Conservation (phyloP, 2,888 invertebrate species). For the Mythimna impura region DNA sequence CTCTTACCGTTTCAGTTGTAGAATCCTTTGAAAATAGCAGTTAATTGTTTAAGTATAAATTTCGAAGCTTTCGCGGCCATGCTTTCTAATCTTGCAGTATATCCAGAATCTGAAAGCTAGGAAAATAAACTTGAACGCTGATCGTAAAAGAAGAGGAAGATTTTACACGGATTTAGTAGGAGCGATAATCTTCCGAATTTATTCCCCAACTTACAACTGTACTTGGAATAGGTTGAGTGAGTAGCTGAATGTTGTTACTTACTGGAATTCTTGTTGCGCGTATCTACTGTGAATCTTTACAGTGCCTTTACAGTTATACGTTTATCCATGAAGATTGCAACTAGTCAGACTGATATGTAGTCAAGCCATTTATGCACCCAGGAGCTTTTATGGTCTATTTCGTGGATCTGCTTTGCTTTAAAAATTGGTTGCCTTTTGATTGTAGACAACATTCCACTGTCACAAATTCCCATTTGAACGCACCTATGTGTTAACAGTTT, state of each 20-base stretch:
- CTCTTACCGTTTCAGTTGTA: constrained; percentile 76
- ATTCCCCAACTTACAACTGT: constrained; percentile 59
- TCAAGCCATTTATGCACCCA: constrained; percentile 2
- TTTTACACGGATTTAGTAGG: constrained; percentile 59
- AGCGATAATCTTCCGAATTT: constrained; percentile 63
- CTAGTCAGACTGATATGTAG: constrained; percentile 30
- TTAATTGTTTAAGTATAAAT: constrained; percentile 72
- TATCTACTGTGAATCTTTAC: constrained; percentile 50
- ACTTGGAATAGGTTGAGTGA: constrained; percentile 45
- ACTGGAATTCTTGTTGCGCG: constrained; percentile 50
- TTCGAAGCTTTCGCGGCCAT: constrained; percentile 46
- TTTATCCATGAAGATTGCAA: constrained; percentile 42
- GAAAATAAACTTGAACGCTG: constrained; percentile 57
- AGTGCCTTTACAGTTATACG: constrained; percentile 43
- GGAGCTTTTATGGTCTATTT: constrained; percentile 4
- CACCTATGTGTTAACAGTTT: not conserved
- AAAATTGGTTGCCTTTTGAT: constrained; percentile 7
- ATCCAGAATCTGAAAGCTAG: constrained; percentile 50
- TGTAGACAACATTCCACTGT: constrained; percentile 1
- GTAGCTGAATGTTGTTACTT: constrained; percentile 46
- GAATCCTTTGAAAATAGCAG: constrained; percentile 70
- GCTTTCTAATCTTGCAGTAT: constrained; percentile 55
- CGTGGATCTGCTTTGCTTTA: not conserved
- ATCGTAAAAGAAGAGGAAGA: constrained; percentile 60
- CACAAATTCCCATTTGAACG: not conserved